Evolutionary conservation across 2,113 vertebrate genomes (phyloP).

Genomic region (Clarias macrocephalus): DNA sequence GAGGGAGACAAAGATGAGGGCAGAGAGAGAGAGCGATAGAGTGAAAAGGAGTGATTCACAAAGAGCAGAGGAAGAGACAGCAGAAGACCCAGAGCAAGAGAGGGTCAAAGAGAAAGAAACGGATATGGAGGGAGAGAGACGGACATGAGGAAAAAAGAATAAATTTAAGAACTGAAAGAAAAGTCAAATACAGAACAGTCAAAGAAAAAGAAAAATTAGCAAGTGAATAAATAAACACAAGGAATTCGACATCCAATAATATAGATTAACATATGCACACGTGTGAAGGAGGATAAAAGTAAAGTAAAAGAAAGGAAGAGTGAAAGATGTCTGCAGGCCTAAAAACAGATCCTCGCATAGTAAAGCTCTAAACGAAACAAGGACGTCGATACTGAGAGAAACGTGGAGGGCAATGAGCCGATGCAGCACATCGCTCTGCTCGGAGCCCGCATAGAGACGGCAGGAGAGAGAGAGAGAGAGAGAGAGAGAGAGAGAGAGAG

Average conservation of each 20-base stretch:
- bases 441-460: neutral
- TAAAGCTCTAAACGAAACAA: conserved; percentile 2
- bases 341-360: neutral
- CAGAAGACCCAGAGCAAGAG: neutral
- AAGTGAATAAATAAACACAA: neutral
- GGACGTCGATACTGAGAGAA: conserved; percentile 4
- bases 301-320: neutral
- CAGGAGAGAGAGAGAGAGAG: neutral
- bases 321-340: neutral
- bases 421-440: conserved; percentile 15
- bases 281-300: neutral
- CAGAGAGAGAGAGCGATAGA: too few relatives aligned
- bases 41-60: neutral
- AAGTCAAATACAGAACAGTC: neutral
- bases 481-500: neutral
- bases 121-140: too few relatives aligned
- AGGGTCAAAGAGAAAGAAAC: neutral
- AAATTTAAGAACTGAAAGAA: neutral
- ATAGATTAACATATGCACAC: too few relatives aligned
- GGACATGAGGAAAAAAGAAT: too few relatives aligned
- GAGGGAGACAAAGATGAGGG: neutral
- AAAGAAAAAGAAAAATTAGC: neutral
- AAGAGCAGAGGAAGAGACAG: too few relatives aligned
- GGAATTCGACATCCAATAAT: too few relatives aligned
- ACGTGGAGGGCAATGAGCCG: conserved; percentile 20